phyloP scores from a whole-genome alignment of 2,888 invertebrate genomes.

The Machimus atricapillus region DNA sequence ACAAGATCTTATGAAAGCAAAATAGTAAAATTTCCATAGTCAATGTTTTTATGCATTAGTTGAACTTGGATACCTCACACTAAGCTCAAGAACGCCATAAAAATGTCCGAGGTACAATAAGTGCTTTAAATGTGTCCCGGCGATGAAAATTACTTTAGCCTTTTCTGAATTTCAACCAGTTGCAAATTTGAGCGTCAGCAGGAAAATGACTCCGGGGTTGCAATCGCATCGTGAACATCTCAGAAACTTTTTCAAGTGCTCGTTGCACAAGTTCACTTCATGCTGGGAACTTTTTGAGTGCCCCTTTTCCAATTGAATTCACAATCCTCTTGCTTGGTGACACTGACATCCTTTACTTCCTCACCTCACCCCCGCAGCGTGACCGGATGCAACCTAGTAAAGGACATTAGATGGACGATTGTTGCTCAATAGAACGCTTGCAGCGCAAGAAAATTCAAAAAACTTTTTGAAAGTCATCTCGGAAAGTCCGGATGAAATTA shows the following conservation, averaged over 20 bases:
- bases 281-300: not conserved
- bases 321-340: not conserved
- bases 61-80: not conserved
- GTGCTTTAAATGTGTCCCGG: not conserved
- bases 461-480: not conserved
- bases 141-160: not conserved
- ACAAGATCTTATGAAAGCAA: not conserved
- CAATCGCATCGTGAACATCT: not conserved
- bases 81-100: not conserved
- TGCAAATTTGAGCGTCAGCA: not conserved
- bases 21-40: not conserved
- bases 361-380: not conserved
- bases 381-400: not conserved
- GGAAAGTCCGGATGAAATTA: not conserved
- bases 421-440: not conserved
- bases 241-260: not conserved
- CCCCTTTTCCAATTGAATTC: not conserved
- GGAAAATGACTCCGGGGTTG: not conserved
- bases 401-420: not conserved
- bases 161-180: not conserved
- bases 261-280: not conserved
- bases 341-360: not conserved
- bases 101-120: not conserved
- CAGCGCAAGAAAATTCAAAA: not conserved
- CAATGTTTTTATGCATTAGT: not conserved